Evolutionary conservation across 1,140 invertebrate genomes (phyloP), one percentile per base, ranked within the genome.

Genomic region (Atopsyche davidsoni): DNA sequence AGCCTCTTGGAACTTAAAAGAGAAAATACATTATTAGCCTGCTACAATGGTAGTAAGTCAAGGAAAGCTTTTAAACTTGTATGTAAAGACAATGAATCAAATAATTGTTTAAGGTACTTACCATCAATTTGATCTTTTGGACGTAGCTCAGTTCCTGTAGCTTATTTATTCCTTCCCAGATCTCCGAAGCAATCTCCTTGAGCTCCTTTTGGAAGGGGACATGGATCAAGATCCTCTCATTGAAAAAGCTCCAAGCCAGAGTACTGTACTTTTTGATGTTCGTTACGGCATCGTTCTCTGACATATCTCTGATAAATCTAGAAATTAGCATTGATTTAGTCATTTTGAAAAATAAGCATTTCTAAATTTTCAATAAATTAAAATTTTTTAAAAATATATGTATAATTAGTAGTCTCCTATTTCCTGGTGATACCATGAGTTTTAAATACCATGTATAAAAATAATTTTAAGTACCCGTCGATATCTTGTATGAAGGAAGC

Each of bases 131-230:
- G 9, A 82, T 64, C 46, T 81, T 82, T 38, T 81, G 76, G 0
- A 88, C 77, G 4, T 83, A 78, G 0, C 80, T 79, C 7, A 86
- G 71, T 59, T 87, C 82, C 44, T 80, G 70, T 22, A 89, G 68
- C 62, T 83, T 77, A 32, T 82, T 79, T 38, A 87, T 69, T 53
- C 86, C 86, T 24, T 69, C 69, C 17, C 75, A 66, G 42, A 90
- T 85, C 65, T 89, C 87, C 0, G 77, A 76, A 9, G 79, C 64
- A 1, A 89, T 71, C 34, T 84, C 79, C 46, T 80, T 77, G 4
- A 89, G 58, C 62, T 89, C 87, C 21, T 85, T 81, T 10, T 84
- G 83, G 62, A 89, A 90, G 0, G 87, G 87, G 6, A 89, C 80
- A 53, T 83, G 75, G 7, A 80, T 78, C 46, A 88, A 81, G 46